Conservation (phyloP, 2,888 invertebrate genomes). For the Acleris holmiana region DNA sequence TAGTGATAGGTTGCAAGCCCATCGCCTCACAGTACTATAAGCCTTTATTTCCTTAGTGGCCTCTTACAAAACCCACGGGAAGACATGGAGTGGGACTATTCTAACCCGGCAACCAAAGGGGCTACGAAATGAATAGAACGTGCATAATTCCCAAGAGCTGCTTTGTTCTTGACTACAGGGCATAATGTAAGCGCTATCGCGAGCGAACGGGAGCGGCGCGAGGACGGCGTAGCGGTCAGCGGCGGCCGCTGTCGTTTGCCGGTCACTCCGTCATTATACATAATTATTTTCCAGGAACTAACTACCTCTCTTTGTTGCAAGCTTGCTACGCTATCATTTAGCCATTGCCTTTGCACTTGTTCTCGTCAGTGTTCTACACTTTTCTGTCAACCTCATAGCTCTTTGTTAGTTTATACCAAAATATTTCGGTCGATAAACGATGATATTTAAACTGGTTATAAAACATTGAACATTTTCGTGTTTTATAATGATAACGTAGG, state of each 20-base stretch:
- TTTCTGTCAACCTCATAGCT: background rate
- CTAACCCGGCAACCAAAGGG: no score
- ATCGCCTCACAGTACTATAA: no score
- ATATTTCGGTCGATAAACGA: no score
- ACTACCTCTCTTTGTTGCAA: constrained; percentile 54
- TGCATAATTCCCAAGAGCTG: constrained; percentile 54
- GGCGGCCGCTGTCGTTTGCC: constrained; percentile 36
- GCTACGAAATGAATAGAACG: no score
- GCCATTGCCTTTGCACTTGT: background rate
- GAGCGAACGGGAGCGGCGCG: constrained; percentile 44
- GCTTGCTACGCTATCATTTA: constrained; percentile 47
- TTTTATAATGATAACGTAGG: no score
- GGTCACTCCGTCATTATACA: constrained; percentile 48
- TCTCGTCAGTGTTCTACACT: background rate
- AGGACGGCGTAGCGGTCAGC: constrained; percentile 56
- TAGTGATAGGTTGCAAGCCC: no score
- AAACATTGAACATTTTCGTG: no score
- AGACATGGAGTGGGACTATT: no score
- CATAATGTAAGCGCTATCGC: constrained; percentile 42
- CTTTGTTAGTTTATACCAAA: no score
- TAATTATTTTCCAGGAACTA: constrained; percentile 62
- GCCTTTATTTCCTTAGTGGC: no score
- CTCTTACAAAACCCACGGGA: no score
- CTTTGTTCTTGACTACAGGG: constrained; percentile 57
- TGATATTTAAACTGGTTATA: no score